A percentile compares a stretch with the other conserved stretches of the same genome.
These are phyloP conservation scores for Thaleichthys pacificus DNA, from an alignment of 2,797 vertebrate species.

Conservation along the genomic window DNA sequence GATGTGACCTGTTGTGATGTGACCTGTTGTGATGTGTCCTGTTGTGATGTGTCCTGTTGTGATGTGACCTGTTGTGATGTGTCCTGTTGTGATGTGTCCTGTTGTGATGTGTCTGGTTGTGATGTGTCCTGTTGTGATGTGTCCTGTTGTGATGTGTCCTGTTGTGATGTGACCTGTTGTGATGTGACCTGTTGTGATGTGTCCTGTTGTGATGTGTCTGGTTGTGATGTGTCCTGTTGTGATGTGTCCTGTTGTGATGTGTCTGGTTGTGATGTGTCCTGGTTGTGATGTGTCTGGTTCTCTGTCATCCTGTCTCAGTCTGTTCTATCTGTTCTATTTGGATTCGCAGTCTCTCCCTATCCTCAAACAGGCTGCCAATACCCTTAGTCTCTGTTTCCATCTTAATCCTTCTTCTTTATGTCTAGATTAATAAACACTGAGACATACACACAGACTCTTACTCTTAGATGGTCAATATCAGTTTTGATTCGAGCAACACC, in stretches of 20 bases:
- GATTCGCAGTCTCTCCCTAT: neutral
- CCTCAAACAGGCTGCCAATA: neutral
- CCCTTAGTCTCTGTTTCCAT: too few relatives aligned
- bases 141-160: neutral
- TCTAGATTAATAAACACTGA: neutral
- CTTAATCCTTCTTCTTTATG: too few relatives aligned
- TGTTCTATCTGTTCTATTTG: neutral
- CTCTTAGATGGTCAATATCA: slow-evolving; percentile 55
- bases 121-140: too few relatives aligned
- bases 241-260: neutral
- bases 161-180: neutral
- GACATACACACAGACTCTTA: slow-evolving; percentile 3
- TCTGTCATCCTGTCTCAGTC: neutral
- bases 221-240: too few relatives aligned
- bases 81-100: neutral
- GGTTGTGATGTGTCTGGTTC: neutral
- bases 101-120: too few relatives aligned
- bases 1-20: too few relatives aligned
- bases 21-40: neutral
- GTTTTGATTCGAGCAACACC: slow-evolving; percentile 37
- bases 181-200: too few relatives aligned
- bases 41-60: too few relatives aligned
- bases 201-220: too few relatives aligned
- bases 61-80: neutral
- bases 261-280: neutral